Percentiles rank a stretch among this genome's conserved stretches.
Conservation (phyloP, 2,113 vertebrate species). For the Aphyosemion australe region DNA sequence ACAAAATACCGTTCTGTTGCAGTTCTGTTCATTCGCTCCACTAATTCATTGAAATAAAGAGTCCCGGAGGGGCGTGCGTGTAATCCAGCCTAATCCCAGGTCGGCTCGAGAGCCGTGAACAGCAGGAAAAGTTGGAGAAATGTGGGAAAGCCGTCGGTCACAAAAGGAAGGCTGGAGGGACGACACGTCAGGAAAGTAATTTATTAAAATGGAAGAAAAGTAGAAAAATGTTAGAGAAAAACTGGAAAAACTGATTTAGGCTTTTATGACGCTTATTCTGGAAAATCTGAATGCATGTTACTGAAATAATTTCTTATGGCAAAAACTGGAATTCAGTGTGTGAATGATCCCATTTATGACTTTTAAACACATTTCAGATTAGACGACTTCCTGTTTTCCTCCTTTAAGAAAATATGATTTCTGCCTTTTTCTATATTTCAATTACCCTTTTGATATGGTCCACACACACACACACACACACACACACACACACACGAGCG, state of each 20-base stretch:
- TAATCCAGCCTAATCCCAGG: slow-evolving; percentile 73
- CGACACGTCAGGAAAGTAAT: too few relatives aligned
- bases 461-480: slow-evolving; percentile 33
- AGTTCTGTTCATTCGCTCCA: slow-evolving; percentile 76
- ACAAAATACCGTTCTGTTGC: slow-evolving; percentile 81
- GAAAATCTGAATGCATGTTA: too few relatives aligned
- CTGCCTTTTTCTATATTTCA: slow-evolving; percentile 76
- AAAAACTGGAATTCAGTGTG: too few relatives aligned
- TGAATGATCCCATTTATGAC: too few relatives aligned
- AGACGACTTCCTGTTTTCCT: too few relatives aligned
- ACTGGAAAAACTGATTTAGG: too few relatives aligned
- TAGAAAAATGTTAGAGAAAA: background rate
- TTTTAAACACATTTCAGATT: too few relatives aligned
- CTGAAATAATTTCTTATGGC: too few relatives aligned
- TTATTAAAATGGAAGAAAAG: too few relatives aligned
- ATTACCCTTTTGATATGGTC: slow-evolving; percentile 78
- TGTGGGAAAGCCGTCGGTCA: slow-evolving; percentile 52
- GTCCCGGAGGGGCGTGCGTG: slow-evolving; percentile 65
- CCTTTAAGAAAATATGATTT: slow-evolving; percentile 77
- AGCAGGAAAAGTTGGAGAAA: slow-evolving; percentile 46
- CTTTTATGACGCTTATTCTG: too few relatives aligned
- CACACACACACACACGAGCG: slow-evolving; percentile 39
- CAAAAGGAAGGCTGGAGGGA: slow-evolving; percentile 24
- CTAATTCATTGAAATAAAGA: slow-evolving; percentile 82
- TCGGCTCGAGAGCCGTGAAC: slow-evolving; percentile 64